Percentiles rank a stretch among this genome's conserved stretches.
These are phyloP conservation scores for Caenorhabditis zanzibari DNA, from an alignment of 2,888 invertebrate species.

Conservation along the genomic window DNA sequence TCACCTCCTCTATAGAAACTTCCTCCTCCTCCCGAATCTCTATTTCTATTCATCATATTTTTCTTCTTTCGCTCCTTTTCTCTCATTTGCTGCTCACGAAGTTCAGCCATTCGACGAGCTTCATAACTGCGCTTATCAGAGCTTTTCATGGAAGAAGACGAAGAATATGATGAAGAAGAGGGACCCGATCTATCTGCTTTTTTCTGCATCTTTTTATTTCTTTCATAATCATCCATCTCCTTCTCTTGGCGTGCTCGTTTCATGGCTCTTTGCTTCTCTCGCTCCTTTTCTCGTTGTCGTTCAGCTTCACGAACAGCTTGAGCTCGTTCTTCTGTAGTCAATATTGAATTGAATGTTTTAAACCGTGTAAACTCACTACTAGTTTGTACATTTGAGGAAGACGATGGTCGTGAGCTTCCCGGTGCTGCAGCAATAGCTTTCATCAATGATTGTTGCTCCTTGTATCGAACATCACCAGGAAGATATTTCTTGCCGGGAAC, in stretches of 20 bases:
- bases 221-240: slow-evolving; percentile 26
- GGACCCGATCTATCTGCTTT: slow-evolving; percentile 8
- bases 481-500: slow-evolving; percentile 69
- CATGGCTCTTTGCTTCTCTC: slow-evolving; percentile 41
- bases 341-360: background rate
- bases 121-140: slow-evolving; percentile 43
- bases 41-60: slow-evolving; percentile 9
- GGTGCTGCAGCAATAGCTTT: slow-evolving; percentile 26
- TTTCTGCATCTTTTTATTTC: slow-evolving; percentile 36
- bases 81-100: slow-evolving; percentile 55
- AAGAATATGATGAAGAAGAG: slow-evolving; percentile 3
- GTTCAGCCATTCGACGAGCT: slow-evolving; percentile 57
- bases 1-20: slow-evolving; percentile 53
- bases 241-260: slow-evolving; percentile 47
- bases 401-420: slow-evolving; percentile 18
- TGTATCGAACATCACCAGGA: slow-evolving; percentile 78
- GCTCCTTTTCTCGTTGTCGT: slow-evolving; percentile 53
- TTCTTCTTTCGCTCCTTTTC: slow-evolving; percentile 49
- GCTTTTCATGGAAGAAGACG: slow-evolving; percentile 3
- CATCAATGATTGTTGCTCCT: slow-evolving; percentile 46
- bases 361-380: slow-evolving; percentile 23
- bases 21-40: slow-evolving; percentile 29
- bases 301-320: slow-evolving; percentile 48
- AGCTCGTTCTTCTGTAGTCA: slow-evolving; percentile 44
- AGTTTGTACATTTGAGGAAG: slow-evolving; percentile 16